Base-by-base conservation (phyloP, 1,140 invertebrate species). In the Neodiprion lecontei region DNA sequence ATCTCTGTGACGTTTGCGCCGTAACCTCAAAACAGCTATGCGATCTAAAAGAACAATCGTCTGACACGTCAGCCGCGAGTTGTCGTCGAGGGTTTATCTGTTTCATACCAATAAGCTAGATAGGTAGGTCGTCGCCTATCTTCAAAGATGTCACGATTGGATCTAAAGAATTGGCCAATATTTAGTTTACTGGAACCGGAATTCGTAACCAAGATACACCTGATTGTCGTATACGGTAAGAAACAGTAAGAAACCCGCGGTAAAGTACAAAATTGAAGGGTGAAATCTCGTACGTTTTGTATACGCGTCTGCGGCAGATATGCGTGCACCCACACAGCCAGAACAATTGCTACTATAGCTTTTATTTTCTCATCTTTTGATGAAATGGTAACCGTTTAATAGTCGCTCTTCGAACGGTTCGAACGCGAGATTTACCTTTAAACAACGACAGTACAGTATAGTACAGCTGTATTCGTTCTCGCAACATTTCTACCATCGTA, bases 121-220 rank as follows among this genome's bases (percentile, higher is more conserved):
- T 40, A 40, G 28, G 28, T 5, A 40, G 28, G 28, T 1, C 28
- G 28, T 40, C 28, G 28, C 1, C 28, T 5, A 40, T 40, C 28
- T 40, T 40, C 5, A 40, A 40, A 40, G 28, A 86, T 86, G 84
- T 78, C 78, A 74, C 76, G 76, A 9, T 67, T 74, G 76, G 89
- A 91, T 82, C 84, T 92, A 47, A 90, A 89, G 72, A 91, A 91
- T 73, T 93, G 92, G 92, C 89, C 91, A 5, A 90, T 93, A 28
- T 92, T 93, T 77, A 91, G 89, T 77, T 82, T 92, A 3, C 80
- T 93, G 28, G 89, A 91, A 47, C 82, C 85, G 9, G 89, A 91
- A 49, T 90, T 92, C 76, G 78, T 90, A 1, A 77, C 83, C 2
- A 88, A 88, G 74, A 89, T 93, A 48, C 88, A 90, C 76, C 88